These are phyloP conservation scores for Sanderia malayensis DNA, from an alignment of 30 jellyfish, hydroid and myxozoan species.

Conservation along the genomic window DNA sequence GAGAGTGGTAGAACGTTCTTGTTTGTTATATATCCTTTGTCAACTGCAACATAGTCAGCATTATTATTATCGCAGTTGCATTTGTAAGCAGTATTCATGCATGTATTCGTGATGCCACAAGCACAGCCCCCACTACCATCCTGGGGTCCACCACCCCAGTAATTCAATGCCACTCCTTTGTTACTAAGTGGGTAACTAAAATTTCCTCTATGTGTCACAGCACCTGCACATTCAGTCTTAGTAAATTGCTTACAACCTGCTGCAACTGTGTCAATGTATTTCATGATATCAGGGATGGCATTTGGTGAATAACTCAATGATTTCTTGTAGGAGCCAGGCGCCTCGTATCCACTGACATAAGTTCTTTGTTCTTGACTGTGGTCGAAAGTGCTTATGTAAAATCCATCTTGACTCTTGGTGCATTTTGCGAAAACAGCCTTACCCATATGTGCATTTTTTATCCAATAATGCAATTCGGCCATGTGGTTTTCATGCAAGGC, in stretches of 20 bases:
- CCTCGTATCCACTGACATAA: neutral
- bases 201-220: no score
- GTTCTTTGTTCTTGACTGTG: neutral
- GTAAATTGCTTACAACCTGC: neutral
- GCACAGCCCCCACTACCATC: neutral
- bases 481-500: neutral
- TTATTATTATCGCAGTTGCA: neutral
- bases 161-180: neutral
- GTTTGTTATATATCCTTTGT: neutral
- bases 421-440: neutral
- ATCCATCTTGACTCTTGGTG: neutral
- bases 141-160: neutral
- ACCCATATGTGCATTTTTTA: neutral
- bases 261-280: neutral
- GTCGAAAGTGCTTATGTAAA: neutral
- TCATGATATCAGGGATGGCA: neutral
- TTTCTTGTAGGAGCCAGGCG: neutral
- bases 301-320: neutral
- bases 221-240: neutral
- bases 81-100: neutral
- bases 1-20: neutral
- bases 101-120: neutral
- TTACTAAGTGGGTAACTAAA: neutral
- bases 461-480: neutral
- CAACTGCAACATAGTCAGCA: neutral